Percentiles rank a stretch among this genome's conserved stretches.
Evolutionary conservation across 2,113 vertebrate species (phyloP).

Genomic region (Corythoichthys intestinalis): DNA sequence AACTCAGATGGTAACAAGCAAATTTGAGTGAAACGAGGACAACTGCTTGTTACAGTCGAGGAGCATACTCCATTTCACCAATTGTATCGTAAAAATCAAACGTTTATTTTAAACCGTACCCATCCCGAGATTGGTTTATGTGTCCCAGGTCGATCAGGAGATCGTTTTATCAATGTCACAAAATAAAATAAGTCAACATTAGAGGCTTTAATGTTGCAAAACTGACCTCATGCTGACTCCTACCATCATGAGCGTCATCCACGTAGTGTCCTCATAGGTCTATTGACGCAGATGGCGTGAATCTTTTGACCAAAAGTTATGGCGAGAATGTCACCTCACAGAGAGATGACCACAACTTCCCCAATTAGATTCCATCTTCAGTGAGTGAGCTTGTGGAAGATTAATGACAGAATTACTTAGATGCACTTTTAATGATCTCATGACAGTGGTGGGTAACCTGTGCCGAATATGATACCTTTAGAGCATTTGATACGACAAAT

Average conservation of each 20-base stretch:
- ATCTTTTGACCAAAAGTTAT: slow-evolving; percentile 42
- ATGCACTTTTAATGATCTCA: slow-evolving; percentile 37
- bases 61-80: background rate
- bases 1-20: background rate
- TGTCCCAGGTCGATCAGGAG: slow-evolving; percentile 1
- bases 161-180: slow-evolving; percentile 21
- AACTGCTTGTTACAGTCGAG: too few species aligned
- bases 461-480: background rate
- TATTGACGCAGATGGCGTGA: slow-evolving; percentile 48
- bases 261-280: slow-evolving; percentile 38
- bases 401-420: slow-evolving; percentile 29
- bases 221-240: slow-evolving; percentile 12
- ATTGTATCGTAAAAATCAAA: background rate
- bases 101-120: background rate
- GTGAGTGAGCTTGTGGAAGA: background rate
- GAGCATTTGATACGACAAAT: background rate
- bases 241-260: slow-evolving; percentile 1
- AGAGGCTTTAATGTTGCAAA: slow-evolving; percentile 38
- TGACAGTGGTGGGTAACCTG: background rate
- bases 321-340: slow-evolving; percentile 29
- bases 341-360: slow-evolving; percentile 36
- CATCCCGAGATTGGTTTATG: slow-evolving; percentile 11
- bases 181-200: slow-evolving; percentile 23
- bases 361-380: slow-evolving; percentile 1
- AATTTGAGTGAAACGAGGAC: too few species aligned